Evolutionary conservation across 2,888 invertebrate species (phyloP).

Genomic region (Tinea trinotella): DNA sequence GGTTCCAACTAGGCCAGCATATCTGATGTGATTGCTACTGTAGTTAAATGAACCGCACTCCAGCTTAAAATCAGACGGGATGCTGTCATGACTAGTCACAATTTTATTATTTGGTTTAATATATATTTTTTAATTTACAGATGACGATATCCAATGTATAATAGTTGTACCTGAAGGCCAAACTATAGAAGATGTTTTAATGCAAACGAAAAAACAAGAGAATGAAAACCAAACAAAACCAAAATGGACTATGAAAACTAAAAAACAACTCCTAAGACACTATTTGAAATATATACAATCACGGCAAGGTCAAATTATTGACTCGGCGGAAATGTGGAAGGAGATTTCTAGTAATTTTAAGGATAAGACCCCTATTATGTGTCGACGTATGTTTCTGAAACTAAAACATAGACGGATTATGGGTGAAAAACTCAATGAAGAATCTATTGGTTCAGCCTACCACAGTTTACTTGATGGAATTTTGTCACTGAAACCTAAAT

Average conservation of each 20-base stretch:
- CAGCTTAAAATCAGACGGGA: too few species aligned
- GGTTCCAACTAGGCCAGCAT: too few species aligned
- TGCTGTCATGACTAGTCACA: too few species aligned
- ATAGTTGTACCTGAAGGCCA: conserved; percentile 58
- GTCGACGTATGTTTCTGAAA: conserved; percentile 46
- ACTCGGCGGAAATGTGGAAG: conserved; percentile 45
- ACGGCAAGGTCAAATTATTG: conserved; percentile 40
- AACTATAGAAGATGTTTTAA: conserved; percentile 36
- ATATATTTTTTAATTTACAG: conserved; percentile 32
- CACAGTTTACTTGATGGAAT: conserved; percentile 41
- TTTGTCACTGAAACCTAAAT: conserved; percentile 40
- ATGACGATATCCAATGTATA: conserved; percentile 59
- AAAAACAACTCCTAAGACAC: conserved; percentile 39
- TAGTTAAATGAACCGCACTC: too few species aligned
- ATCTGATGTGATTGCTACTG: too few species aligned
- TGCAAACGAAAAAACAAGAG: not conserved
- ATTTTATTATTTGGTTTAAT: too few species aligned
- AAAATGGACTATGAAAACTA: conserved; percentile 47
- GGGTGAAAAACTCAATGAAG: conserved; percentile 21
- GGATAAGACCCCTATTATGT: conserved; percentile 37
- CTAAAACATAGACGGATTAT: conserved; percentile 32
- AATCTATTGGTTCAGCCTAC: conserved; percentile 26
- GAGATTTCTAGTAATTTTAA: conserved; percentile 41
- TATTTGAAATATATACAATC: conserved; percentile 48
- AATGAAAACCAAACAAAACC: conserved; percentile 25